These are phyloP conservation scores for Mesodorylaimus sp. DNA, from an alignment of 2,888 invertebrate species.

Conservation along the genomic window DNA sequence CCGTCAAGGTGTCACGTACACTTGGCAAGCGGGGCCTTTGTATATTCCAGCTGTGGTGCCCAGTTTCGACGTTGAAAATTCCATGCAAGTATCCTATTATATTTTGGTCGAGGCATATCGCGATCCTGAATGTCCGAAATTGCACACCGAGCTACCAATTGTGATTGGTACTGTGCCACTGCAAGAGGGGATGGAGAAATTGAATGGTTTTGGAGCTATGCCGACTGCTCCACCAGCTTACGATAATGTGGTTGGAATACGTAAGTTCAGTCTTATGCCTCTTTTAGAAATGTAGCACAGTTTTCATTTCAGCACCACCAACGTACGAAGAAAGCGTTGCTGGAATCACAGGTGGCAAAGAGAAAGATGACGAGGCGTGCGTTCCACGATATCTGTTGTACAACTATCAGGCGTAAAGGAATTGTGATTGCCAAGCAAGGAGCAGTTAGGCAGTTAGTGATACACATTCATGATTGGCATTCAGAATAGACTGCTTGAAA, in stretches of 20 bases:
- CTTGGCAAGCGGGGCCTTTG: background rate
- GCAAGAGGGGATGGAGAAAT: background rate
- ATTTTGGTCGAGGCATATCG: background rate
- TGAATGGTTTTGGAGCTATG: background rate
- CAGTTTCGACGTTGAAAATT: background rate
- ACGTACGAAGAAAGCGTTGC: background rate
- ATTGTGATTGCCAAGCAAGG: too few species aligned
- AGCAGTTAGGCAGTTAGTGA: too few species aligned
- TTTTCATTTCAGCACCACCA: constrained; percentile 1
- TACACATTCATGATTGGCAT: too few species aligned
- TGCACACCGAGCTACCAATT: background rate
- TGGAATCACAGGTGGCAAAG: background rate
- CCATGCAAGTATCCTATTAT: background rate
- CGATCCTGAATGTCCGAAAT: background rate
- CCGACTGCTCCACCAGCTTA: background rate
- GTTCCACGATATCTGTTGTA: too few species aligned
- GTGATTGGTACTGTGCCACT: background rate
- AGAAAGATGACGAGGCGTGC: too few species aligned
- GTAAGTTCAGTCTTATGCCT: background rate
- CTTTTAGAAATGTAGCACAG: background rate
- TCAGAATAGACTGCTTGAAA: too few species aligned
- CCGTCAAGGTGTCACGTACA: background rate
- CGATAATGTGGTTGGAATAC: background rate
- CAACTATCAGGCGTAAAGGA: too few species aligned
- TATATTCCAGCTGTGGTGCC: constrained; percentile 3